Percentiles rank a stretch among this genome's conserved stretches.
Conservation (phyloP, 2,797 vertebrate species). For the Clarias platycephalus region DNA sequence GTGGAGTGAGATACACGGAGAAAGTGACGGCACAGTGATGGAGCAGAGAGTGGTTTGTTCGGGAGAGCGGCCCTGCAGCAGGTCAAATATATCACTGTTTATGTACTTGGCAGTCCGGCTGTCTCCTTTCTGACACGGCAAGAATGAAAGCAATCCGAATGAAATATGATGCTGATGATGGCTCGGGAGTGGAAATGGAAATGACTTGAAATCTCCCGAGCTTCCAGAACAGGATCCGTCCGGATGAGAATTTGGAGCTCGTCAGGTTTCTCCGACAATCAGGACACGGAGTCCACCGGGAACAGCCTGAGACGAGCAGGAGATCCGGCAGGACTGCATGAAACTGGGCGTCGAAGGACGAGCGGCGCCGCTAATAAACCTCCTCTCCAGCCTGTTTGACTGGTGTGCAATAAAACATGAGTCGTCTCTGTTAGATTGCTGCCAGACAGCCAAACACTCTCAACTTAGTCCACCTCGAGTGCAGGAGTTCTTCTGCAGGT, state of each 20-base stretch:
- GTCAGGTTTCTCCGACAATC: constrained; percentile 58
- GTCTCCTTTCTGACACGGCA: constrained; percentile 57
- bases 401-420: constrained; percentile 1
- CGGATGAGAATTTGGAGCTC: constrained; percentile 52
- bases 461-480: neutral
- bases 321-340: constrained; percentile 38
- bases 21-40: constrained; percentile 41
- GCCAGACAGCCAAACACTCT: neutral
- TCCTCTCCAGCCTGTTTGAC: constrained; percentile 13
- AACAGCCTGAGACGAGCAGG: constrained; percentile 52
- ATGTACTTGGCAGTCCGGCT: constrained; percentile 52
- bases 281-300: constrained; percentile 48
- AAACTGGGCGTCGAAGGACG: constrained; percentile 21
- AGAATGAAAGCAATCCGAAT: constrained; percentile 65
- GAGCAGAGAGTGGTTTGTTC: constrained; percentile 41
- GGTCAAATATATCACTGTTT: constrained; percentile 62
- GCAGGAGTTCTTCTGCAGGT: neutral
- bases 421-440: neutral
- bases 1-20: neutral
- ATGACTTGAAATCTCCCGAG: constrained; percentile 60
- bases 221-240: constrained; percentile 51
- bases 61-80: constrained; percentile 33
- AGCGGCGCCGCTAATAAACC: constrained; percentile 32
- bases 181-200: constrained; percentile 56
- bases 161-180: constrained; percentile 63